Base-by-base conservation (phyloP, 2,888 invertebrate genomes). In the Pristionchus fissidentatus region DNA sequence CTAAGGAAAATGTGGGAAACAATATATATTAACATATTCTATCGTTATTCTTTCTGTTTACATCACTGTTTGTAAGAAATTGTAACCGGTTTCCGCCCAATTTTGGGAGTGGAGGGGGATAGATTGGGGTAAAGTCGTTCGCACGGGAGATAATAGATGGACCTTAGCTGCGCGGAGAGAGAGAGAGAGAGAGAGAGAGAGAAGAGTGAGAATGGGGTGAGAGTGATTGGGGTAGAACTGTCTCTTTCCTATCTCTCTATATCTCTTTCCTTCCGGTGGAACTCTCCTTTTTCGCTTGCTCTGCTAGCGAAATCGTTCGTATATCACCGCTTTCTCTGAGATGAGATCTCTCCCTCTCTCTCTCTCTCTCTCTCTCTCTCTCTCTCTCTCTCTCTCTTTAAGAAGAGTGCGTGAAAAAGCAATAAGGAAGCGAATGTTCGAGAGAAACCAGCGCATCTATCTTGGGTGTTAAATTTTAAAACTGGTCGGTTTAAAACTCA, bases 361-460 rank as follows among this genome's bases (percentile, higher is more conserved):
- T n/a, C 38, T 62, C 35, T 35, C n/a, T 35, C 60, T 62, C 60
- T 19, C 32, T 32, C 35, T 29, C 62, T 8, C 26, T 43, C n/a
- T 75, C 43, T 41, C 26, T n/a, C 75, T 10, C 75, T 29, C 26
- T 75, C 35, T 75, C 75, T 46, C 22, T 75, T 19, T 49, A 10
- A 49, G 19, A 15, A 49, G 19, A 49, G n/a, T 46, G 46, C 15
- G 46, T 46, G 46, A 46, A 19, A 41, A 26, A 46, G 46, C 75
- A 75, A 75, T 75, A 75, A 75, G 75, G 75, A 75, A 75, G 43
- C n/a, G n/a, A n/a, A n/a, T n/a, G n/a, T n/a, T n/a, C n/a, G n/a
- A n/a, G n/a, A n/a, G n/a, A n/a, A n/a, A n/a, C n/a, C n/a, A n/a
- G n/a, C n/a, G n/a, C n/a, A n/a, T n/a, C n/a, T n/a, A n/a, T n/a